Conservation (phyloP, 1,140 invertebrate species). For the Steinernema khuongi region DNA sequence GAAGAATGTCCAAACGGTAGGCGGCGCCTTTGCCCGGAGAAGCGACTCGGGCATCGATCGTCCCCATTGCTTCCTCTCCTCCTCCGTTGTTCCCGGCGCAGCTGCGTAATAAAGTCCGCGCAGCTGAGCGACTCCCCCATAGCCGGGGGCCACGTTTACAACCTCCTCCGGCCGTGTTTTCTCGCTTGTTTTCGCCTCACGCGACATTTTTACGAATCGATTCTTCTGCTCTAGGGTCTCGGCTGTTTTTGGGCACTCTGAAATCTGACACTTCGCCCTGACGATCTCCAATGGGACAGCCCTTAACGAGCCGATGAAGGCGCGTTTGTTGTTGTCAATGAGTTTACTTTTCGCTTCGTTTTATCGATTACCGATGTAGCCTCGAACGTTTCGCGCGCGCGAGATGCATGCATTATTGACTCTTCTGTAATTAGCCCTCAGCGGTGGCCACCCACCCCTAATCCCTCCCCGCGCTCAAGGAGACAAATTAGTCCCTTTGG, state of each 20-base stretch:
- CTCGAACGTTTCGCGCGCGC: neutral
- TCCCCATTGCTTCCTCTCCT: neutral
- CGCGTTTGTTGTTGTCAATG: neutral
- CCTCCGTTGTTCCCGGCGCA: neutral
- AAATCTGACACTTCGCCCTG: neutral
- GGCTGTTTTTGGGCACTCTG: neutral
- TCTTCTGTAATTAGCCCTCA: neutral
- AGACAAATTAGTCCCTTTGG: neutral
- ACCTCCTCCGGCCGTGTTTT: neutral
- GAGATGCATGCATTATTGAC: slow-evolving; percentile 3
- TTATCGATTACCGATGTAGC: neutral
- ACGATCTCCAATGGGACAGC: neutral
- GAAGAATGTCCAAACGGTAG: neutral
- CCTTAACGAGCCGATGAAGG: slow-evolving; percentile 1
- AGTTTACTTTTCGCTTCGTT: neutral
- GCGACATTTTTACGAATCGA: slow-evolving; percentile 7
- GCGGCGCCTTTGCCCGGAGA: neutral
- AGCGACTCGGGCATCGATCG: neutral
- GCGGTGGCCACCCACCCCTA: neutral
- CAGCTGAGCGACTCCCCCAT: neutral
- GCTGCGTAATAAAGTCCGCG: slow-evolving; percentile 7
- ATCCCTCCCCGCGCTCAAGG: neutral
- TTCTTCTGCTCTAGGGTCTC: neutral
- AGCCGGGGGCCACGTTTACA: neutral
- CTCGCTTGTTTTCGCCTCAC: slow-evolving; percentile 2